Conservation (phyloP, 2,113 vertebrate genomes). For the Fulmarus glacialis region DNA sequence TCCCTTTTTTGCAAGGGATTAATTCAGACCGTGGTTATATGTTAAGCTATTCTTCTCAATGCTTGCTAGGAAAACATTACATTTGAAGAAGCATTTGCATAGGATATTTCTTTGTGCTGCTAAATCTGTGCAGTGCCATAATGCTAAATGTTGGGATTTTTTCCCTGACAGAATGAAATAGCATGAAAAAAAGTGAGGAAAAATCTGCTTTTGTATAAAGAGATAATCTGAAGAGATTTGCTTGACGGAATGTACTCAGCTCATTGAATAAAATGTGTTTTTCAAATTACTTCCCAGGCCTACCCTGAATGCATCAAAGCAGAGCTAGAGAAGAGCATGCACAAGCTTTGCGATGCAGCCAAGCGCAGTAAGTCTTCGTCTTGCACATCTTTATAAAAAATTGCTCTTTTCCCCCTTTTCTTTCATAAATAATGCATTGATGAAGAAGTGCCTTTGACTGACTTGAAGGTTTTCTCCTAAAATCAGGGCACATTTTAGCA, state of each 20-base stretch:
- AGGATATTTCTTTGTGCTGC: not conserved
- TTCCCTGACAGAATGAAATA: not conserved
- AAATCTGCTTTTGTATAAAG: not conserved
- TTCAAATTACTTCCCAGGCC: not conserved
- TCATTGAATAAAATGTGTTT: not conserved
- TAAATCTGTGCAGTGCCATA: not conserved
- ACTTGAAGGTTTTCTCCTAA: not conserved
- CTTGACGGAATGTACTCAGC: not conserved
- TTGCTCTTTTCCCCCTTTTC: not conserved
- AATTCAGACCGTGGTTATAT: not conserved
- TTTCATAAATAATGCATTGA: not conserved
- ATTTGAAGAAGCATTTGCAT: not conserved
- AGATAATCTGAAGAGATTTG: not conserved
- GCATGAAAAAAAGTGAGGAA: not conserved
- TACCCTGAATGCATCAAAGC: not conserved
- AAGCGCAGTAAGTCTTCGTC: not conserved
- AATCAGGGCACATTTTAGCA: not conserved
- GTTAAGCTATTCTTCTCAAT: not conserved
- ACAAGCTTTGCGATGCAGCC: not conserved
- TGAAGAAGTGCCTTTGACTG: not conserved
- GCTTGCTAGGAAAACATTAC: not conserved
- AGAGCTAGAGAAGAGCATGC: not conserved
- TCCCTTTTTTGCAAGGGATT: conserved; percentile 11
- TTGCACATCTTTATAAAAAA: not conserved
- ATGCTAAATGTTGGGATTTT: not conserved